These are phyloP conservation scores for Pipistrellus nathusii DNA, from an alignment of 2,797 vertebrate genomes.

Conservation along the genomic window DNA sequence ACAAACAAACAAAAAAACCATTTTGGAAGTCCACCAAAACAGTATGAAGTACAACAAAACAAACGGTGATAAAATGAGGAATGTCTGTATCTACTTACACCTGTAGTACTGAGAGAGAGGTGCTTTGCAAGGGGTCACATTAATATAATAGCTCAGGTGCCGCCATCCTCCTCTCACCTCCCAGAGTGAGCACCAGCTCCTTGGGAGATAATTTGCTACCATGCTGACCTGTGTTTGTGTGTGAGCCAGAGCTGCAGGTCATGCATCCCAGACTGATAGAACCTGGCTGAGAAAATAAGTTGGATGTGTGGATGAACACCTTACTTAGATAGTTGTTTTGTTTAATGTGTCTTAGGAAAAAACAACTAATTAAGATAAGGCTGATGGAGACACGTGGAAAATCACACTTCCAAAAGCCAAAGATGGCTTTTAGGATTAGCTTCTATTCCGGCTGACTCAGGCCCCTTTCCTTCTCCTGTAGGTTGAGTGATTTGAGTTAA, in stretches of 20 bases:
- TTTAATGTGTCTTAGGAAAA: neutral
- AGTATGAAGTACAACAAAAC: neutral
- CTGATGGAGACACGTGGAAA: neutral
- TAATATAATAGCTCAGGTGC: neutral
- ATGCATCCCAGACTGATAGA: neutral
- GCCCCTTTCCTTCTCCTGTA: neutral
- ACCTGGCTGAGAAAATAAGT: neutral
- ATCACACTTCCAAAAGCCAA: slow-evolving; percentile 7
- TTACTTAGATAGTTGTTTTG: slow-evolving; percentile 29
- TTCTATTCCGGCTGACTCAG: neutral
- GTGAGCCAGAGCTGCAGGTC: neutral
- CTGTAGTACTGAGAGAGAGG: neutral
- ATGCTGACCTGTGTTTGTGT: neutral
- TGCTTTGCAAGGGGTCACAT: neutral
- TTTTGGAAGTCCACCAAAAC: no score
- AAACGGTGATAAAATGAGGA: neutral
- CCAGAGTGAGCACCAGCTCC: neutral
- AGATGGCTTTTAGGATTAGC: slow-evolving; percentile 38
- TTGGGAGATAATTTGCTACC: neutral
- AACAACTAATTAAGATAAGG: neutral
- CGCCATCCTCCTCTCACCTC: neutral
- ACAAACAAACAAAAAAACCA: neutral
- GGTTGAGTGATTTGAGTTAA: slow-evolving; percentile 26
- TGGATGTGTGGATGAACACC: neutral
- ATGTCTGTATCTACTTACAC: neutral